These are phyloP conservation scores for Aptenodytes patagonicus DNA, from an alignment of 2,113 vertebrate species.

Conservation along the genomic window DNA sequence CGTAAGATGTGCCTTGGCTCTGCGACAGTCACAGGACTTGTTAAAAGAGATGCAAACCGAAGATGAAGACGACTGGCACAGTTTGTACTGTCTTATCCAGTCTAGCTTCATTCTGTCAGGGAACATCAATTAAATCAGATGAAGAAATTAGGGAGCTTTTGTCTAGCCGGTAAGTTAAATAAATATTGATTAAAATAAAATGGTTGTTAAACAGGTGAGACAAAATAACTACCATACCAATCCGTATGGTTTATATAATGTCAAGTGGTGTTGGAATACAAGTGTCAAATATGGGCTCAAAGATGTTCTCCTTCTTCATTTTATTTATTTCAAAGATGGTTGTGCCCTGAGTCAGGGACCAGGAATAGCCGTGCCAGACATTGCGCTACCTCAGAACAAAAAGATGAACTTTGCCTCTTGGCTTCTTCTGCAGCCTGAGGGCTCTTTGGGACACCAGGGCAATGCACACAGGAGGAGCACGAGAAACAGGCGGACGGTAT, in stretches of 20 bases:
- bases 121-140: constrained; percentile 1
- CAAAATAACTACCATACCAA: background rate
- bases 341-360: constrained; percentile 22
- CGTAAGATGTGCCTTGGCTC: background rate
- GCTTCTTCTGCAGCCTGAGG: background rate
- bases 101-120: background rate
- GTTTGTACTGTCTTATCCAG: constrained; percentile 9
- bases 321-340: constrained; percentile 25
- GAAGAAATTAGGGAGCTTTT: constrained; percentile 36
- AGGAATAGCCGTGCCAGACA: background rate
- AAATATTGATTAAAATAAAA: constrained; percentile 54
- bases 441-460: background rate
- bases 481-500: rapidly evolving
- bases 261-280: background rate
- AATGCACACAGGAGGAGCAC: rapidly evolving
- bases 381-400: background rate
- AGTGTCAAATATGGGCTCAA: constrained; percentile 8
- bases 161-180: constrained; percentile 17
- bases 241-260: background rate
- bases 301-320: background rate
- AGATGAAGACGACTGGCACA: background rate
- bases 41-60: background rate
- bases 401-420: background rate
- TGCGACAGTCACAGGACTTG: background rate
- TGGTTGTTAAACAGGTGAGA: constrained; percentile 7